A percentile compares a stretch with the other conserved stretches of the same genome.
These are phyloP conservation scores for Laothoe populi DNA, from an alignment of 2,888 invertebrate species.

Conservation along the genomic window DNA sequence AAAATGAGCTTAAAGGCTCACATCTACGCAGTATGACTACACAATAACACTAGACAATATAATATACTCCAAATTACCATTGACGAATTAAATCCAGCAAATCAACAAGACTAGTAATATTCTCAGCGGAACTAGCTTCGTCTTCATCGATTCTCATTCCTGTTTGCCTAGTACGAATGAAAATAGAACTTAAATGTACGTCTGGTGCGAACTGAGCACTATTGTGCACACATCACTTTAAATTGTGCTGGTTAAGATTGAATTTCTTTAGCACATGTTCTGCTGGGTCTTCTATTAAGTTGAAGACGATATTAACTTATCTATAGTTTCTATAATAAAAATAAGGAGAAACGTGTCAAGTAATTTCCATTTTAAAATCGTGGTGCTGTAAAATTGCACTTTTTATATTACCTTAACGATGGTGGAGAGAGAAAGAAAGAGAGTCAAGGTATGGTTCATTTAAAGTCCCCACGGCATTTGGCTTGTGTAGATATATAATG, in stretches of 20 bases:
- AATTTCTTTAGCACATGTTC: conserved; percentile 55
- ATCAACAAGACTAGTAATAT: conserved; percentile 2
- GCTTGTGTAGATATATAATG: too few relatives aligned
- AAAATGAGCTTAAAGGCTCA: too few relatives aligned
- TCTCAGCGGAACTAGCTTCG: conserved; percentile 6
- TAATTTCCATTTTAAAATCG: too few relatives aligned
- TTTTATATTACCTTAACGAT: too few relatives aligned
- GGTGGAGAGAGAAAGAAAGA: too few relatives aligned
- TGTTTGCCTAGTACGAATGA: conserved; percentile 38
- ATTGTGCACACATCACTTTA: conserved; percentile 53
- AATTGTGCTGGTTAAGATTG: conserved; percentile 55
- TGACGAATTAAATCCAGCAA: background rate
- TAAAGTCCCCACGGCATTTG: too few relatives aligned
- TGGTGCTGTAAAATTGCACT: too few relatives aligned
- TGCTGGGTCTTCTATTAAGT: background rate
- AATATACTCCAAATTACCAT: background rate
- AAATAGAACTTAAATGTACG: conserved; percentile 44
- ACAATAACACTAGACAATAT: background rate
- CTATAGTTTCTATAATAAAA: too few relatives aligned
- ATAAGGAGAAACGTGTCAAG: too few relatives aligned
- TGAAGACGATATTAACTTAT: too few relatives aligned
- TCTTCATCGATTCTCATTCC: conserved; percentile 30
- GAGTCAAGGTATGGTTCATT: too few relatives aligned
- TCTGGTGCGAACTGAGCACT: conserved; percentile 44
- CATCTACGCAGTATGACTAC: too few relatives aligned